Evolutionary conservation across 2,888 invertebrate species (phyloP), one percentile per base, ranked within the genome.

Genomic region (Hirudinaria manillensis): DNA sequence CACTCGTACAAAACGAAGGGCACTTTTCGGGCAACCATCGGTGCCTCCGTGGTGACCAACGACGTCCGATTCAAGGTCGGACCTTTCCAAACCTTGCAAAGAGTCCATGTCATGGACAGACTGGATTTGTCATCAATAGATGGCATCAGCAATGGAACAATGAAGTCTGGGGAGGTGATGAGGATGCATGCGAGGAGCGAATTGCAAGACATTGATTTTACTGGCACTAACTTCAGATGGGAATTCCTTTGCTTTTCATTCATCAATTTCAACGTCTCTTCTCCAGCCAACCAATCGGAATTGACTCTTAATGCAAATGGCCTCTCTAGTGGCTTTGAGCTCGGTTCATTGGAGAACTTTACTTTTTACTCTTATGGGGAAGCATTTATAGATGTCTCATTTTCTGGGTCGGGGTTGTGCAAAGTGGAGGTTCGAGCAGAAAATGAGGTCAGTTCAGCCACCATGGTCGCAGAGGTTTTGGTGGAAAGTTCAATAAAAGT

Each of bases 161-260:
- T 61, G 61, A 29, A 24, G 21, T 61, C 61, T 29, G 61, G 61
- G 24, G 61, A 24, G 29, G 21, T 29, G 24, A 29, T 61, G n/a
- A 3, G 10, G 29, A 2, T 61, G 61, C 13, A 10, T 4, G 61
- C 61, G 1, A 29, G 10, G 1, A 29, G 10, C n/a, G 24, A 10
- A 7, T 61, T 61, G 24, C 61, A 24, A 19, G 13, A 19, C 10
- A 21, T n/a, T 61, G 24, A 27, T 61, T 61, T 61, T 10, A 27
- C 61, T 24, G 29, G 24, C 29, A 24, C 10, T 10, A 61, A 1
- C 10, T 61, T 29, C 61, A 61, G 24, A 7, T 61, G 61, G 61
- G 19, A 19, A 61, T 24, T 61, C n/a, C 61, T 61, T n/a, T 61
- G 61, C 61, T 61, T 61, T 61, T 29, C 61, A 27, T 61, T 61